Evolutionary conservation across 2,888 invertebrate genomes (phyloP), one percentile per base, ranked within the genome.

Genomic region (Lasioglossum pauxillum): DNA sequence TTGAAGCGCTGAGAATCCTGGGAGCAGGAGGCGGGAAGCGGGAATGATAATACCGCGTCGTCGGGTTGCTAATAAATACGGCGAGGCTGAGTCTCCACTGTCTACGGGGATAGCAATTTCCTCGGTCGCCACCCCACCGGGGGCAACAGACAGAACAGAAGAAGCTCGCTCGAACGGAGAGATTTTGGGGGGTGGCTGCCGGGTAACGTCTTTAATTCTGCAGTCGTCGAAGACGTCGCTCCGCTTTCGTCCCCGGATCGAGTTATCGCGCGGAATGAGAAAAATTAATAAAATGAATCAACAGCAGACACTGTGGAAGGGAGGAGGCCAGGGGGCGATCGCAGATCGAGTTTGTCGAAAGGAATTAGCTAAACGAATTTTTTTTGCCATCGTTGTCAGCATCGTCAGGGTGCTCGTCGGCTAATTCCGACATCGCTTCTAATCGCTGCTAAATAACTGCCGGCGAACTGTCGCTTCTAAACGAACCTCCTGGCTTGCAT

Each of bases 281-380:
- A 92, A 94, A 94, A 95, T 95, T 95, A 95, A 94, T 94, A 93
- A 94, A 94, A 94, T 93, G 93, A 94, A 94, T 94, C 94, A 95
- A 93, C 93, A 92, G 92, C 87, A 92, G 92, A 84, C 91, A 92
- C 44, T 27, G 73, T 49, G 35, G 14, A n/a, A 79, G 90, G 91
- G 83, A 44, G 82, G 35, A 19, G 12, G 12, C 1, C 2, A 7
- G 31, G 85, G 16, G 2, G 12, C 46, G 80, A 71, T 71, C 23
- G 71, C 41, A 41, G 71, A 83, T 85, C 80, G 80, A 88, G 89
- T 89, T 90, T 74, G 84, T 46, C 85, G 76, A 76, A 82, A 88
- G 85, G 93, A 94, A 94, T 95, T 94, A 94, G 92, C 93, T 94
- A 93, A 94, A 93, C 93, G 93, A 91, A 93, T 93, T 92, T n/a